These are phyloP conservation scores for Chouioia cunea DNA, from an alignment of 2,888 invertebrate genomes.

Conservation along the genomic window DNA sequence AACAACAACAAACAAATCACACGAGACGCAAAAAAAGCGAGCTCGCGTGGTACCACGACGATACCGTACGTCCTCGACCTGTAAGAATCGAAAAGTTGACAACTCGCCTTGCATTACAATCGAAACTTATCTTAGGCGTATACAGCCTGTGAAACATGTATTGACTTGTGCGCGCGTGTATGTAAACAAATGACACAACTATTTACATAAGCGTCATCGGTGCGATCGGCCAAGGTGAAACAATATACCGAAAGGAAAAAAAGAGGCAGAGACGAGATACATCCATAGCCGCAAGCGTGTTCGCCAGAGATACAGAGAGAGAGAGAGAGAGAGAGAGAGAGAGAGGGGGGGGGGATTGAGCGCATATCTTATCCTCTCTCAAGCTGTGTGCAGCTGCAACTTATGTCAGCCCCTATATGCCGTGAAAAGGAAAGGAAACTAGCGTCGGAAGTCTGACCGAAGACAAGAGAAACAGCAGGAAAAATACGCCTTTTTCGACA, in stretches of 20 bases:
- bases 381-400: too few species aligned
- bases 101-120: too few species aligned
- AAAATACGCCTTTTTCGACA: slow-evolving; percentile 21
- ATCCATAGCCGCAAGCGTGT: too few species aligned
- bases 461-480: slow-evolving; percentile 22
- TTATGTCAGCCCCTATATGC: too few species aligned
- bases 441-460: slow-evolving; percentile 26
- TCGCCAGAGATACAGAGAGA: not conserved
- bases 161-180: slow-evolving; percentile 23
- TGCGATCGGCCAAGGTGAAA: slow-evolving; percentile 48
- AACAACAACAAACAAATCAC: too few species aligned
- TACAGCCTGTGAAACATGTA: slow-evolving; percentile 24
- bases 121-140: too few species aligned
- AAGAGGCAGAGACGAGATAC: too few species aligned
- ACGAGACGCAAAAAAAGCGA: too few species aligned
- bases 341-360: not conserved
- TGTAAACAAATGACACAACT: slow-evolving; percentile 38
- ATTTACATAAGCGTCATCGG: slow-evolving; percentile 58
- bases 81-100: too few species aligned
- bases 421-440: too few species aligned
- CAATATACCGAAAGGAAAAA: slow-evolving; percentile 34
- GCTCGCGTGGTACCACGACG: too few species aligned
- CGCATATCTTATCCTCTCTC: not conserved
- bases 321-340: not conserved
- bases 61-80: too few species aligned